Evolutionary conservation across 2,888 invertebrate species (phyloP).

Genomic region (Phaonia tiefii): DNA sequence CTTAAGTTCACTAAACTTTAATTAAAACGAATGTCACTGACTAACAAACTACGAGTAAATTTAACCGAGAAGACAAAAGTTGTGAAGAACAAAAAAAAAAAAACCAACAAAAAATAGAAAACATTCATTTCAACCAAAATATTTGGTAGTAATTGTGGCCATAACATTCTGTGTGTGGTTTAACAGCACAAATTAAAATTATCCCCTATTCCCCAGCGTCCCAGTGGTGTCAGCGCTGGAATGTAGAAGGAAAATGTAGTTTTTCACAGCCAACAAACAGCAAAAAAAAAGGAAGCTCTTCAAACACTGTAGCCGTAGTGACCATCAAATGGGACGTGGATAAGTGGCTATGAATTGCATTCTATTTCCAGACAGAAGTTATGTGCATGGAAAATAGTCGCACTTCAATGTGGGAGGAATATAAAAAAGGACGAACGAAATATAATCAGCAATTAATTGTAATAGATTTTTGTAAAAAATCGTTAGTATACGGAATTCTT

Average conservation of each 20-base stretch:
- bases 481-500: too few species aligned
- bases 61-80: slow-evolving; percentile 12
- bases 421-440: too few species aligned
- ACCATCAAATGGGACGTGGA: slow-evolving; percentile 32
- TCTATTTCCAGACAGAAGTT: slow-evolving; percentile 7
- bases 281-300: slow-evolving; percentile 18
- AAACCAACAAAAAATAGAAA: slow-evolving; percentile 10
- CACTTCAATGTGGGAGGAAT: too few species aligned
- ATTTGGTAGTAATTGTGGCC: slow-evolving; percentile 31
- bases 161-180: slow-evolving; percentile 34
- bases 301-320: slow-evolving; percentile 21
- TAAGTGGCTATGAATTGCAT: slow-evolving; percentile 35
- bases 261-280: slow-evolving; percentile 13
- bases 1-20: slow-evolving; percentile 49
- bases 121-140: slow-evolving; percentile 11
- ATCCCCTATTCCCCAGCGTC: not conserved
- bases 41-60: not conserved
- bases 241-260: not conserved
- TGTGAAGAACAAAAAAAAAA: not conserved
- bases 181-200: slow-evolving; percentile 42
- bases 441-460: too few species aligned
- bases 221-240: too few species aligned
- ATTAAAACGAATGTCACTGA: slow-evolving; percentile 27
- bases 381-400: too few species aligned
- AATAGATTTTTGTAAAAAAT: too few species aligned